Base-by-base conservation (phyloP, 2,888 invertebrate species). In the Antheraea assamensis region DNA sequence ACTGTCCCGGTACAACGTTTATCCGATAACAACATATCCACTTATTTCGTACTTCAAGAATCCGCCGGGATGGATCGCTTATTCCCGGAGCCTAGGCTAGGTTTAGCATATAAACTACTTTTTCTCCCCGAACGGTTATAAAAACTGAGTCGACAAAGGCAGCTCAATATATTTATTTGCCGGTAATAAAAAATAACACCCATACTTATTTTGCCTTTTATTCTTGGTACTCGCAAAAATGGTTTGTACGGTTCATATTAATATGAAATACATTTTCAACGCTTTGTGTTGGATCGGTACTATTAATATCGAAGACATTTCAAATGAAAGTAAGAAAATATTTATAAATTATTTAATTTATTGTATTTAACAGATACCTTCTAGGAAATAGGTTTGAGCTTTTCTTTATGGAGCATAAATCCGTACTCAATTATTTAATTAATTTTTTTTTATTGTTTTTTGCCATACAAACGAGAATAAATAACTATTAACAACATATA, bases 91-190 rank as follows among this genome's bases (percentile, higher is more conserved):
- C 2, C 70, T 70, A 73, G 73, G 58, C 73, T 70, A 58, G 58
- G 55, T 55, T 73, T 73, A 73, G 70, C 73, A 73, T 73, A 73
- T 73, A 73, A 70, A 73, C 70, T 73, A 55, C 73, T 73, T 73
- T 73, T 73, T 70, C 68, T 70, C 70, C 73, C 58, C 21, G 70
- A 73, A 73, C 73, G 70, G 35, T 73, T 70, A 70, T 70, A 71
- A 71, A 71, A 71, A 71, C 70, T 70, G 70, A 73, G 70, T 27
- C 73, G 35, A 24, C 73, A 70, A 58, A 70, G 35, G 31, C 68
- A n/a, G 68, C n/a, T 19, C 35, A 35, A 35, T 68, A 61, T 61
- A 61, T 61, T 61, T 61, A 68, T 68, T 68, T 35, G 10, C 35
- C 35, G 0, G 21, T 1, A 35, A 31, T 68, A 68, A 68, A 68